These are phyloP conservation scores for Heterodera carotae DNA, from an alignment of 1,140 invertebrate genomes.

Conservation along the genomic window DNA sequence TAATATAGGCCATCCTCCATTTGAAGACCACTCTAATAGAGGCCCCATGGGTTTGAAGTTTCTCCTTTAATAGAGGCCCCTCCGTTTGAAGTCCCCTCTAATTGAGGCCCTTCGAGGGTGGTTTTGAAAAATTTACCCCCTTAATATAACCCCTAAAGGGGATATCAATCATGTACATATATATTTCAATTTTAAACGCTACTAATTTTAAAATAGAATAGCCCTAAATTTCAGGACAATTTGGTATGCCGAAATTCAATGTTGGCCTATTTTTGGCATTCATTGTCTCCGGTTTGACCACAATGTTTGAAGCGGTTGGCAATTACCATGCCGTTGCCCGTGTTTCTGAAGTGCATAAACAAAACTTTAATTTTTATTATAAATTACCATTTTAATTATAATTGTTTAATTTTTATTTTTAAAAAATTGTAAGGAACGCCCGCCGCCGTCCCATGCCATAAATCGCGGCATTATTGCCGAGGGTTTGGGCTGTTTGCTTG, in stretches of 20 bases:
- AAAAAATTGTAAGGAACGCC: conserved; percentile 42
- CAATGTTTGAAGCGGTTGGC: conserved; percentile 67
- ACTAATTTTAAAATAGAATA: conserved; percentile 17
- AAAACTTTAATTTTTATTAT: not conserved
- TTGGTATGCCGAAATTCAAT: conserved; percentile 65
- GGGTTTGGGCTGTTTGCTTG: conserved; percentile 58
- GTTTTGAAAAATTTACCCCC: too few relatives aligned
- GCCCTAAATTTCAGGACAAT: conserved; percentile 65
- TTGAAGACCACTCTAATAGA: too few relatives aligned
- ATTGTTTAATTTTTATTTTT: not conserved
- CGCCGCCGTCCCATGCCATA: conserved; percentile 67
- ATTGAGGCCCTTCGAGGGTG: too few relatives aligned
- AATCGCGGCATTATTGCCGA: conserved; percentile 65
- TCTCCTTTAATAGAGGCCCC: too few relatives aligned
- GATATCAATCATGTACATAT: too few relatives aligned
- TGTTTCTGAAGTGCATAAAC: conserved; percentile 55
- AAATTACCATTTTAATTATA: not conserved
- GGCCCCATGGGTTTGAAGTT: too few relatives aligned
- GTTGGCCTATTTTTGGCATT: conserved; percentile 66
- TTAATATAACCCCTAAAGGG: too few relatives aligned
- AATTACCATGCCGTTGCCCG: conserved; percentile 67
- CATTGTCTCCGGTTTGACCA: conserved; percentile 65
- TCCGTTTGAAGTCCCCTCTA: too few relatives aligned
- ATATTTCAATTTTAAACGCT: too few relatives aligned
- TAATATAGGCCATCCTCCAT: too few relatives aligned